Base-by-base conservation (phyloP, 53 echinoderm and acorn worm genomes). In the Arbacia lixula region DNA sequence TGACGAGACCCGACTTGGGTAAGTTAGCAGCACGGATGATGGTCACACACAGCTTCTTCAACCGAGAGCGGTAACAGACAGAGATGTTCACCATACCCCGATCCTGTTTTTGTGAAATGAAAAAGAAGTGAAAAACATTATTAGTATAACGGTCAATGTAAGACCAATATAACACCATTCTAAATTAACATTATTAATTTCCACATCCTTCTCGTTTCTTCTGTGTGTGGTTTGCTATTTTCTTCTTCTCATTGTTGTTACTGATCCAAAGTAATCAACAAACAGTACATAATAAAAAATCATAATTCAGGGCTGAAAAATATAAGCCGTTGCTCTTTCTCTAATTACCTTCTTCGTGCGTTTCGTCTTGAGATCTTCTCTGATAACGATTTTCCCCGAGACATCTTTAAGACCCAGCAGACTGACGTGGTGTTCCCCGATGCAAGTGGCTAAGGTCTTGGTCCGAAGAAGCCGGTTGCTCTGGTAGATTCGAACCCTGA, bases 331-430 rank as follows among this genome's bases (percentile, higher is more conserved):
- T n/a, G n/a, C n/a, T n/a, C n/a, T n/a, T n/a, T n/a, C n/a, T n/a
- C n/a, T n/a, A n/a, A n/a, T n/a, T n/a, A 75, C 68, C 43, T 31
- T 52, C 19, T 66, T 61, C 9, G 26, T 56, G 10, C 61, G 40
- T 56, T 89, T 87, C 3, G 86, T 82, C 31, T 85, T 75, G 36
- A 95, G 83, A 57, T 95, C 92, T 34, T 87, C 64, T 26, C 88
- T 49, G 40, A 92, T 35, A 19, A 46, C 53, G 1, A 53, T n/a
- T 39, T 87, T 55, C 30, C 38, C 60, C 36, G 75, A 63, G 0
- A 68, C 42, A n/a, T 85, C 67, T 29, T 78, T 37, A 5, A 95
- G 85, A 6, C 24, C 9, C 22, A 31, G 30, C 16, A 95, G 85
- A 10, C 43, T 50, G 11, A 86, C 60, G 40, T 73, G 42, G 22